phyloP scores from a whole-genome alignment of 1,140 invertebrate species.

The Adelges cooleyi region DNA sequence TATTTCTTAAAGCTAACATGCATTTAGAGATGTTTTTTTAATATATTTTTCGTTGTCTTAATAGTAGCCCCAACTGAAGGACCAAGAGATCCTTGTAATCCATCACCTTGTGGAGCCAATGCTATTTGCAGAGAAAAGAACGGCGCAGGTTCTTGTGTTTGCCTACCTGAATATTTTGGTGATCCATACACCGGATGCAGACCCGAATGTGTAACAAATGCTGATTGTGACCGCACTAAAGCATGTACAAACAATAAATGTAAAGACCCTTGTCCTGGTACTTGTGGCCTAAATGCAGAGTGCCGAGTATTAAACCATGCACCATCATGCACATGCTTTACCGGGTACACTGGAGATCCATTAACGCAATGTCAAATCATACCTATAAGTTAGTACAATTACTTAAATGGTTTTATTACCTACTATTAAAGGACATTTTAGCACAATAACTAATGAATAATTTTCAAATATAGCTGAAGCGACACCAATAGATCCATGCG shows the following conservation, averaged over 20 bases:
- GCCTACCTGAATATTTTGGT: constrained; percentile 51
- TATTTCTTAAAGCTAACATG: too few species aligned
- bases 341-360: constrained; percentile 52
- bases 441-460: not conserved
- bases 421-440: constrained; percentile 34
- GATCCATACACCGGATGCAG: constrained; percentile 51
- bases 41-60: constrained; percentile 46
- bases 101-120: constrained; percentile 63
- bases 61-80: constrained; percentile 35
- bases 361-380: constrained; percentile 44
- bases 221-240: constrained; percentile 53
- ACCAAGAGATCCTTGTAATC: constrained; percentile 49
- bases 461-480: constrained; percentile 34
- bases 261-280: constrained; percentile 60
- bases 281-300: constrained; percentile 59
- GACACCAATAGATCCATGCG: constrained; percentile 35
- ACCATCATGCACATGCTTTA: constrained; percentile 51
- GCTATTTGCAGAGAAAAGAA: constrained; percentile 60
- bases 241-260: constrained; percentile 63
- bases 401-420: not conserved
- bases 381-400: constrained; percentile 31
- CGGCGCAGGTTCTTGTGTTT: constrained; percentile 58
- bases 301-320: constrained; percentile 56
- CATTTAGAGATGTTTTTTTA: not conserved
- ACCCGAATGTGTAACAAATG: constrained; percentile 54